phyloP scores from a whole-genome alignment of 2,888 invertebrate genomes.

The Pseudolycoriella hygida region DNA sequence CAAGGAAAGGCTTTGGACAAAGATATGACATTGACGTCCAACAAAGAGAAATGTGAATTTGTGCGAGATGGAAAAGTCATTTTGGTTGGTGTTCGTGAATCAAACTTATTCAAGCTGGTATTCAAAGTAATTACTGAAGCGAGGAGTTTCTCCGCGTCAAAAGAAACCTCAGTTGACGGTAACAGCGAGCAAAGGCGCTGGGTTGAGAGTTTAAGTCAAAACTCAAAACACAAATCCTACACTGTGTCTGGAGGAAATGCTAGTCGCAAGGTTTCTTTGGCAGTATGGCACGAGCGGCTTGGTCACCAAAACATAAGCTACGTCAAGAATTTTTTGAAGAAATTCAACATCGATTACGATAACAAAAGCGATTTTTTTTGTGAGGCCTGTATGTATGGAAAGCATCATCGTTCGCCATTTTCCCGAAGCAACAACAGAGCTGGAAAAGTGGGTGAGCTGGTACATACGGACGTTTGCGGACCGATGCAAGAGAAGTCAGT shows the following conservation, averaged over 20 bases:
- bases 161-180: too few species aligned
- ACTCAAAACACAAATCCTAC: too few species aligned
- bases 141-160: too few species aligned
- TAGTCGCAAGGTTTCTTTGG: conserved; percentile 3
- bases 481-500: conserved; percentile 11
- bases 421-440: background rate
- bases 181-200: too few species aligned
- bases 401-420: conserved; percentile 12
- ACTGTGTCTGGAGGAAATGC: background rate
- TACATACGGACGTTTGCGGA: conserved; percentile 14
- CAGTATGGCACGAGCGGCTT: conserved; percentile 14
- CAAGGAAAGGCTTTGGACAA: conserved; percentile 11
- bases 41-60: conserved; percentile 8
- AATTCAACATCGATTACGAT: conserved; percentile 9
- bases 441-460: conserved; percentile 8
- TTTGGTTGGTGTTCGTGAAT: conserved; percentile 7
- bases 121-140: background rate
- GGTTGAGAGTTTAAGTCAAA: too few species aligned
- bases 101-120: conserved; percentile 4
- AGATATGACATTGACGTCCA: conserved; percentile 6
- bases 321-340: conserved; percentile 11
- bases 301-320: conserved; percentile 13
- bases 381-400: conserved; percentile 13
- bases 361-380: conserved; percentile 10
- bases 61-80: conserved; percentile 5